Evolutionary conservation across 2,888 invertebrate species (phyloP), one percentile per base, ranked within the genome.

Genomic region (Eilema griseolum): DNA sequence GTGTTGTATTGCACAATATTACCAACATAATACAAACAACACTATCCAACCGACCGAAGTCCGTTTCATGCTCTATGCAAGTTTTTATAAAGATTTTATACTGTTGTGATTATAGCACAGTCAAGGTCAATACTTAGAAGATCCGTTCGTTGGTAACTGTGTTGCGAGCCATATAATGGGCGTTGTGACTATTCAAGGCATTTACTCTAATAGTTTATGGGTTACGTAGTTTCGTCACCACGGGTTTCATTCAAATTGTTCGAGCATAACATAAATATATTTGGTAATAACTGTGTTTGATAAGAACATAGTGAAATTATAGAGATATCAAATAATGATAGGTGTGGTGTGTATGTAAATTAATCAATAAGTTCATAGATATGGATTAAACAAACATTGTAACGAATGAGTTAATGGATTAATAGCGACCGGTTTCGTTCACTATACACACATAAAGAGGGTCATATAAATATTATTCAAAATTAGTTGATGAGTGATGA

Each of bases 81-180:
- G 69, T 78, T 80, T 80, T 81, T 79, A 73, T 76, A 75, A 71
- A 73, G 71, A 74, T 76, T 74, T 64, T 70, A 31, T 74, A 74
- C 63, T 63, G 73, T 66, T 76, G 75, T 80, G 70, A 76, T 81
- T 75, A 78, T 73, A 73, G 64, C 61, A 75, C 57, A 72, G 59
- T 67, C 78, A 82, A 81, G 80, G 83, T 75, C 77, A 76, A 76
- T 71, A 68, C 70, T 76, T 74, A 67, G 76, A 76, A 83, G 76
- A 81, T 83, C 82, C 79, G 80, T 82, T 77, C 81, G 65, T 64
- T 70, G 74, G 73, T 72, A 70, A 76, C 72, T 62, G 69, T 67
- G 66, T 24, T 62, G n/a, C 46, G 31, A 72, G 73, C 26, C 66
- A 37, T 37, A 56, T 68, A 67, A 73, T 72, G 72, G 74, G 74